A percentile compares a stretch with the other conserved stretches of the same genome.
Conservation (phyloP, 2,888 invertebrate species). For the Eumacrocentrus americanus region DNA sequence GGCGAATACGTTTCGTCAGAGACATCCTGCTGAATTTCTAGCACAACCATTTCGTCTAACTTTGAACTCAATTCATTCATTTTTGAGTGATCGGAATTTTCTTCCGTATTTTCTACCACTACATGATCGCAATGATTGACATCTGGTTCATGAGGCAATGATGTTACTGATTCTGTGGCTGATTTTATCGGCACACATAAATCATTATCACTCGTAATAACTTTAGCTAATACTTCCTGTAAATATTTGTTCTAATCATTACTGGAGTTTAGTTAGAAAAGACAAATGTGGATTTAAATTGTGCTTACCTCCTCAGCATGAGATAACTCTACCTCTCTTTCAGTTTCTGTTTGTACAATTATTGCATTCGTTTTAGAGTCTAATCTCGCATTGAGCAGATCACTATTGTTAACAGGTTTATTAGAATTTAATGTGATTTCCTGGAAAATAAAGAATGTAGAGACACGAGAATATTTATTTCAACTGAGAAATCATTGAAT, state of each 20-base stretch:
- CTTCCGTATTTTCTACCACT: constrained; percentile 14
- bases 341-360: constrained; percentile 67
- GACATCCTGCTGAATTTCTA: constrained; percentile 52
- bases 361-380: constrained; percentile 67
- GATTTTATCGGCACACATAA: constrained; percentile 40
- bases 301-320: constrained; percentile 54
- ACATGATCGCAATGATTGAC: constrained; percentile 48
- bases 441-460: constrained; percentile 36
- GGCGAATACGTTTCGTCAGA: constrained; percentile 49
- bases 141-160: constrained; percentile 43
- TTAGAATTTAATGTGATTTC: constrained; percentile 47
- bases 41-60: constrained; percentile 42
- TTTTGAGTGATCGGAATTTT: constrained; percentile 8
- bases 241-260: not conserved
- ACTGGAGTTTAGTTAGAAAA: too few species aligned
- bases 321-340: constrained; percentile 61
- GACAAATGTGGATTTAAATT: too few species aligned
- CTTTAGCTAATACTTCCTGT: constrained; percentile 56
- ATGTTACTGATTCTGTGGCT: constrained; percentile 43
- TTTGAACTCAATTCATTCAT: constrained; percentile 15
- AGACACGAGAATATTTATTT: not conserved
- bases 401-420: constrained; percentile 48
- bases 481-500: not conserved
- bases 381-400: constrained; percentile 46
- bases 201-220: constrained; percentile 56